Percentiles rank a stretch among this genome's conserved stretches.
These are phyloP conservation scores for Origma solitaria DNA, from an alignment of 2,113 vertebrate species.

Conservation along the genomic window DNA sequence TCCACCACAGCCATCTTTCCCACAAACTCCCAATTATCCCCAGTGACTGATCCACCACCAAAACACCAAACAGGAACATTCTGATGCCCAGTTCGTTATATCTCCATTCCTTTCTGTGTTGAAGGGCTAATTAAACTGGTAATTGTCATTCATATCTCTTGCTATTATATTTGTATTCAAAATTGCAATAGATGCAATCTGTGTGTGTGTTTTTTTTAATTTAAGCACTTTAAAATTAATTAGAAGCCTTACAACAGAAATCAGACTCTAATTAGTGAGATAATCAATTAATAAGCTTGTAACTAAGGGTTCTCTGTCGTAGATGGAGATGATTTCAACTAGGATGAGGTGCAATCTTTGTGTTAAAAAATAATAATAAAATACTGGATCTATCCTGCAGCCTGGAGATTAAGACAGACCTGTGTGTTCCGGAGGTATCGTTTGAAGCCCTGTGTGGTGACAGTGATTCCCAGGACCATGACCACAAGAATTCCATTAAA, in stretches of 20 bases:
- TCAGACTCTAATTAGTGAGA: constrained; percentile 33
- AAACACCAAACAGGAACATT: background rate
- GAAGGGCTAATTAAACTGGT: constrained; percentile 36
- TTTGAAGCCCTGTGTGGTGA: background rate
- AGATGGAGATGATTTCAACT: background rate
- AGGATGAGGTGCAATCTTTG: background rate
- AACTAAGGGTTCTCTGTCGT: background rate
- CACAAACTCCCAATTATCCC: background rate
- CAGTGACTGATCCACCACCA: background rate
- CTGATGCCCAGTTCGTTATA: background rate
- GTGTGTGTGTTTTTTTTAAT: background rate
- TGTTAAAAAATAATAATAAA: background rate
- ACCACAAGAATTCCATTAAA: background rate
- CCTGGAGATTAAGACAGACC: background rate
- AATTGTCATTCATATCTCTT: constrained; percentile 25
- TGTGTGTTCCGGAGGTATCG: background rate
- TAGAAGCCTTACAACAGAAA: background rate
- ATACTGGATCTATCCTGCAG: background rate
- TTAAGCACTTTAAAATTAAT: constrained; percentile 39
- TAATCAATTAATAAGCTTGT: constrained; percentile 55
- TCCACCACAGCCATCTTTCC: background rate
- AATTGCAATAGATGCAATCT: constrained; percentile 30
- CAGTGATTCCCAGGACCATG: background rate
- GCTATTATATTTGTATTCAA: constrained; percentile 34
- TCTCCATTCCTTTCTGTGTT: background rate